Evolutionary conservation across 1,140 invertebrate species (phyloP), one percentile per base, ranked within the genome.

Genomic region (Orchestia grillus): DNA sequence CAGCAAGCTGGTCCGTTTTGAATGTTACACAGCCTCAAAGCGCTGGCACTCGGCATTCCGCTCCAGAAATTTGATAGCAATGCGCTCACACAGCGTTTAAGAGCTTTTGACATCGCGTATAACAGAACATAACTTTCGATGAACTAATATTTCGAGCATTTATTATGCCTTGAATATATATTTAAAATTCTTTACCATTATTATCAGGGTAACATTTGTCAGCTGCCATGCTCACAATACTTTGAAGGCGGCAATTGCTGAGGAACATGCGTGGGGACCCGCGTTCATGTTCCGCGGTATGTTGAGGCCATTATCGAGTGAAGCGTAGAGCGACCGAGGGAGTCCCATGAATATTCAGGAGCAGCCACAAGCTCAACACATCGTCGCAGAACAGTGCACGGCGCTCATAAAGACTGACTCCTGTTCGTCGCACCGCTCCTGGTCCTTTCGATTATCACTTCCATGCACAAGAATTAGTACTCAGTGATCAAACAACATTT

Each of bases 291-390:
- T 90, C 88, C n/a, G 41, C 36, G 43, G 88, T 44, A 90, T 90
- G 88, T 90, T 44, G 88, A 42, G 88, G 88, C 88, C 88, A 90
- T 90, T 90, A 90, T 90, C 88, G 88, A 90, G 41, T 90, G 88
- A 90, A 90, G 88, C 88, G 88, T 90, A 90, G 88, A 90, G 88
- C 88, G 42, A 44, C 88, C 41, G 88, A 90, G 43, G 88, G n/a
- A 41, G 88, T 90, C 88, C 43, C 6, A 90, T 90, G 88, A 90
- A 90, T 90, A 90, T 90, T 41, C 43, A 90, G 88, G 88, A 90
- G 88, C n/a, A 19, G 43, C 88, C 28, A 43, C 88, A 41, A 44
- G 88, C 88, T 44, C n/a, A 90, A 44, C 88, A 90, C 43, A 90
- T 90, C 88, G 88, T 90, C 88, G 88, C 88, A 90, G 88, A 90